Evolutionary conservation across 1,140 invertebrate species (phyloP), one percentile per base, ranked within the genome.

Genomic region (Neodiprion fabricii): DNA sequence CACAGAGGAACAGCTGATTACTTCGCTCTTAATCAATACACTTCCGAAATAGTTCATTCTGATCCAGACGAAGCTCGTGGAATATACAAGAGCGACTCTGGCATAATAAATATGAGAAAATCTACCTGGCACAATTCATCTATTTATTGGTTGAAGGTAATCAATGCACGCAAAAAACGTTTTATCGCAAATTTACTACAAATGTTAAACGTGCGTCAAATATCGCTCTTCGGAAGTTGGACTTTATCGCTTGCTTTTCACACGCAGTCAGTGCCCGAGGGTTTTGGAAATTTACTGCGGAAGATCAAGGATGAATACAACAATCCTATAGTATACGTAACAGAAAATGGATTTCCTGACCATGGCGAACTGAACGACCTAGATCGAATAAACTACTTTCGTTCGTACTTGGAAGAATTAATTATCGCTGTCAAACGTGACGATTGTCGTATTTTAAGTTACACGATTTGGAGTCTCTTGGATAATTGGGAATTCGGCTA

Each of bases 381-480:
- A 14, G n/a, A 61, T 17, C 11, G 53, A 17, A 61, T 61, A 61
- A 17, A 61, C 7, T 61, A 61, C 53, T 17, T 61, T 17, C 53
- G n/a, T 61, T 61, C 53, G 4, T 61, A 61, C 53, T 61, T 61
- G 53, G n/a, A 61, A 17, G 53, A 61, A 61, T 17, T 61, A 61
- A 12, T 61, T 17, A 61, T 17, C 11, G 53, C 53, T 17, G n/a
- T 61, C 53, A 61, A 61, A 61, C 53, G 53, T 61, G 53, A 61
- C n/a, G 53, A 9, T 14, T 61, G 53, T 61, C 11, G n/a, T 9
- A 61, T 61, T 61, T 61, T 1, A 17, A 61, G 53, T 7, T 61
- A 61, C 53, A 61, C 53, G 53, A 61, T 61, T 61, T 61, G 53
- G 53, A 61, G 53, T 61, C 53, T 61, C 4, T 61, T 61, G 53